Evolutionary conservation across 2,888 invertebrate genomes (phyloP).

Genomic region (Hirtodrosophila cameraria): DNA sequence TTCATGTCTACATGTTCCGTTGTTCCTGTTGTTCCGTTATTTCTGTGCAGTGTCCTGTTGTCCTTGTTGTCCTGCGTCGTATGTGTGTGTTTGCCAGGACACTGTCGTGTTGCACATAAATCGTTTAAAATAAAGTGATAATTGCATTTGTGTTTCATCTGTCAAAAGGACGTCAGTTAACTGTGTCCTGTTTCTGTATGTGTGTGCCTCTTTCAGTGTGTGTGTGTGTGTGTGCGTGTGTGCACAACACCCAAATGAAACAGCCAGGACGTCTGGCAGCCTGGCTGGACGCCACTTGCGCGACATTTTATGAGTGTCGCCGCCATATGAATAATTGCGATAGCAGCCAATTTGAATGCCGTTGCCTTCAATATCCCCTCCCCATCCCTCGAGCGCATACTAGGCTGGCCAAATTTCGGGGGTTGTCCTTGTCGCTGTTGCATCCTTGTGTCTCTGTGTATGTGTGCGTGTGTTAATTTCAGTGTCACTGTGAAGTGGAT

Average conservation of each 20-base stretch:
- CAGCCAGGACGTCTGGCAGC: constrained; percentile 11
- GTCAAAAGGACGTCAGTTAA: constrained; percentile 72
- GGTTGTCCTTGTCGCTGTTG: constrained; percentile 52
- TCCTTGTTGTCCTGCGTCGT: constrained; percentile 21
- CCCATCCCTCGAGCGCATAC: constrained; percentile 3
- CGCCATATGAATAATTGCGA: constrained; percentile 81
- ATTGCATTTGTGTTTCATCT: constrained; percentile 80
- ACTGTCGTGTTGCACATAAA: constrained; percentile 69
- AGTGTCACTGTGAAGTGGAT: constrained; percentile 79
- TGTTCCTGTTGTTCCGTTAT: constrained; percentile 9
- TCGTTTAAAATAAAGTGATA: constrained; percentile 81
- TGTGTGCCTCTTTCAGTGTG: constrained; percentile 7
- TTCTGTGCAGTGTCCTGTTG: no score
- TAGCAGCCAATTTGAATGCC: constrained; percentile 79
- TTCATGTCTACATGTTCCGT: constrained; percentile 71
- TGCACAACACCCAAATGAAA: constrained; percentile 17
- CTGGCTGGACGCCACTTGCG: constrained; percentile 58
- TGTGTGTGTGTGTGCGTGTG: constrained; percentile 1
- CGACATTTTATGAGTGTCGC: constrained; percentile 79
- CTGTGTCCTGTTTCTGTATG: constrained; percentile 16
- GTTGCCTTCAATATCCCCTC: constrained; percentile 10
- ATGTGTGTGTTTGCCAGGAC: constrained; percentile 47
- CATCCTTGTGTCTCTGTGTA: constrained; percentile 17
- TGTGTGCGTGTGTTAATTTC: constrained; percentile 62
- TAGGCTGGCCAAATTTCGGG: constrained; percentile 31